Base-by-base conservation (phyloP, 2,797 vertebrate genomes). In the Cyprinella venusta region DNA sequence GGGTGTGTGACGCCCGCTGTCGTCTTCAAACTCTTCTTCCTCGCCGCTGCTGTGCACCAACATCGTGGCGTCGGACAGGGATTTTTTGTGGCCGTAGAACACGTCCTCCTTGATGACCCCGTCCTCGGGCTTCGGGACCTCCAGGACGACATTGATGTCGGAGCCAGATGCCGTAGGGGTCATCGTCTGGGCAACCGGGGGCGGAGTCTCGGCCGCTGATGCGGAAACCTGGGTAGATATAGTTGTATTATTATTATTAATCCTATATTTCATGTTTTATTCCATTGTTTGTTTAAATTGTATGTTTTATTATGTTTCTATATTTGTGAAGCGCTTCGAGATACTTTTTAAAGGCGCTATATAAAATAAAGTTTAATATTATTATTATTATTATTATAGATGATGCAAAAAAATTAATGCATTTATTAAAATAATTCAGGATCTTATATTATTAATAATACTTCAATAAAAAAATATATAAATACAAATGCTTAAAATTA, bases 11-110 rank as follows among this genome's bases (percentile, higher is more conserved):
- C 93, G 88, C 4, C 93, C 94, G 4, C 88, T 82, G 1, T 97
- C 96, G 6, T 97, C 97, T 59, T 98, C 97, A 67, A 93, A 94
- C 78, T 98, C 97, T 76, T 97, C 97, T 26, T 97, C 96, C 59
- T 97, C 96, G 13, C 96, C 97, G 0, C 98, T 99, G 85, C 98
- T 99, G 89, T 99, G 98, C 79, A 99, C 96, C 86, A 99, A 92
- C 98, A 99, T 98, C 74, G 98, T 99, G 84, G 98, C 98, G 16
- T 99, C 96, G 0, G 98, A 99, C 12, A 98, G 95, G 0, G 97
- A 98, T 88, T 99, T 99, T 86, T 97, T 97, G 89, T 99, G 98
- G 52, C 96, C 96, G 0, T 95, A 97, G 10, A 92, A 94, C 76
- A 93, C 76, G 13, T 94, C 94, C 74, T 96, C 95, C 67, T 91